These are phyloP conservation scores for Natator depressus DNA, from an alignment of 2,113 vertebrate species.

Conservation along the genomic window DNA sequence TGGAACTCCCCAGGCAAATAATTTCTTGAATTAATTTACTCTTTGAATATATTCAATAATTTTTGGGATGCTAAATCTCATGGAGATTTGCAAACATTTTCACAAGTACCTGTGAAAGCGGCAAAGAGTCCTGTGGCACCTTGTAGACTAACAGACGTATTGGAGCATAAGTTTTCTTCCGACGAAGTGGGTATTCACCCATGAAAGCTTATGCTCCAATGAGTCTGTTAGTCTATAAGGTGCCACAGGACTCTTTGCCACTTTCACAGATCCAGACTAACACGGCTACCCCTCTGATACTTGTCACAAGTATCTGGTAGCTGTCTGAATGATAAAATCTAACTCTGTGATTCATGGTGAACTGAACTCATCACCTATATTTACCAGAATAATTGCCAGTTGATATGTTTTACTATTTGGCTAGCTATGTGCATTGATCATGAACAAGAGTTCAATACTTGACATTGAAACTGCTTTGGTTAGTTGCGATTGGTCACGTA, in stretches of 20 bases:
- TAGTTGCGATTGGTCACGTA: background rate
- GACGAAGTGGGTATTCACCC: too few species aligned
- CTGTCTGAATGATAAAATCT: background rate
- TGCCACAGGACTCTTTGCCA: too few species aligned
- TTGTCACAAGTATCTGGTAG: background rate
- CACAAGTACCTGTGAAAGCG: background rate
- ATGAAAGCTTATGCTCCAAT: too few species aligned
- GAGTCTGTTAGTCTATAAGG: too few species aligned
- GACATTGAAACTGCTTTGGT: background rate
- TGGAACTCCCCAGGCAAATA: background rate
- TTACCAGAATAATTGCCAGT: background rate
- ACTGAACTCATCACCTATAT: background rate
- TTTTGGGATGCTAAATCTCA: background rate
- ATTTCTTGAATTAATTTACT: background rate
- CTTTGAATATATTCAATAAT: background rate
- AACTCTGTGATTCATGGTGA: background rate
- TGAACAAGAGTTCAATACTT: background rate
- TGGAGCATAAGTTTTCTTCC: too few species aligned
- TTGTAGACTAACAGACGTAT: too few species aligned
- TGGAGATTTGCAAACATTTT: background rate
- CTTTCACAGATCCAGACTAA: too few species aligned
- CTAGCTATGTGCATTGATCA: background rate
- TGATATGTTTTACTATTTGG: background rate
- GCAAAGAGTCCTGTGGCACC: too few species aligned
- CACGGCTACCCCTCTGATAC: too few species aligned